Evolutionary conservation across 1,140 invertebrate genomes (phyloP).

Genomic region (Formica exsecta): DNA sequence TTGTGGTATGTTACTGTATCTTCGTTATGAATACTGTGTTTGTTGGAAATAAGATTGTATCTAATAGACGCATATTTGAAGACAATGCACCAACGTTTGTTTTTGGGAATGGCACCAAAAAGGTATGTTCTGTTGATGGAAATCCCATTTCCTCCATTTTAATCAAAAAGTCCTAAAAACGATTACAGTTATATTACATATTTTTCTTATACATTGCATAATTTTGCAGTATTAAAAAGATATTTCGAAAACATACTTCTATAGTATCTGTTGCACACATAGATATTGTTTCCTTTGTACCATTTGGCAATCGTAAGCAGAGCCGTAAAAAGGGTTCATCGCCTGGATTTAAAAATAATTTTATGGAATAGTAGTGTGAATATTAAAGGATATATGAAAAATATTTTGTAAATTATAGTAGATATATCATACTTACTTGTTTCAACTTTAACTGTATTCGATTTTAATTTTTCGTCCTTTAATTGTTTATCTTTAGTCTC

Average conservation of each 20-base stretch:
- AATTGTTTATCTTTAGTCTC: constrained; percentile 4
- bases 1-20: constrained; percentile 79
- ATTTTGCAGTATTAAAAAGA: not conserved
- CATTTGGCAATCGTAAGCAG: constrained; percentile 84
- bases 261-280: constrained; percentile 82
- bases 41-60: constrained; percentile 84
- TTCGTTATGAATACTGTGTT: constrained; percentile 86
- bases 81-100: constrained; percentile 83
- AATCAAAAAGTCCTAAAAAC: constrained; percentile 81
- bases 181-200: not conserved
- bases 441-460: constrained; percentile 60
- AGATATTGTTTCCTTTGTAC: constrained; percentile 82
- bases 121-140: constrained; percentile 80
- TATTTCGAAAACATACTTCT: constrained; percentile 75
- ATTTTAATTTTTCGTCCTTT: constrained; percentile 34
- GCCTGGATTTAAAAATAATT: constrained; percentile 46
- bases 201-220: not conserved
- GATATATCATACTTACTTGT: constrained; percentile 57
- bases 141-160: constrained; percentile 85
- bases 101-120: constrained; percentile 83
- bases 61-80: constrained; percentile 78
- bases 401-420: not conserved
- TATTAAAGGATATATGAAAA: not conserved
- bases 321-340: constrained; percentile 81
- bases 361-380: not conserved